phyloP scores from a whole-genome alignment of 2,888 invertebrate genomes.

The Coenonympha glycerion region DNA sequence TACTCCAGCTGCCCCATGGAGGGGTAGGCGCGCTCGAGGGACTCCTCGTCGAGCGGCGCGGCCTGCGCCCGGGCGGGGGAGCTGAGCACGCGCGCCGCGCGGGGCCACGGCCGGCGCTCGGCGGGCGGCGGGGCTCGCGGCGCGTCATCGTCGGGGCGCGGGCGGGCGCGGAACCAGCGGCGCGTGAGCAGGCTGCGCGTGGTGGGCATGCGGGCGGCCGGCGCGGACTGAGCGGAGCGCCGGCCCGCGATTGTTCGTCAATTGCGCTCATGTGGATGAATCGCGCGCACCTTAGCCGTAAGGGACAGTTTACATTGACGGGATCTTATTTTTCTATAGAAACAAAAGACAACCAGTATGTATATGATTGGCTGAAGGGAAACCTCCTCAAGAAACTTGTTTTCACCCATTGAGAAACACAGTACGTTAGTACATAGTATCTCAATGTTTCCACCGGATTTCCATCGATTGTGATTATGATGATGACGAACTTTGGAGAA shows the following conservation, averaged over 20 bases:
- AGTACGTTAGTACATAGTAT: too few relatives aligned
- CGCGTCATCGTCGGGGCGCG: constrained; percentile 45
- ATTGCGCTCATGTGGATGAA: constrained; percentile 50
- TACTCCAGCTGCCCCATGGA: constrained; percentile 82
- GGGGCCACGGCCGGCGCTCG: constrained; percentile 51
- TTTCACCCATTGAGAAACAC: too few relatives aligned
- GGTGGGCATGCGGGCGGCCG: constrained; percentile 63
- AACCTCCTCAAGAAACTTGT: too few relatives aligned
- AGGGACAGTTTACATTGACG: constrained; percentile 27
- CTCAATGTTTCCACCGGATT: too few relatives aligned
- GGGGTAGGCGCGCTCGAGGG: constrained; percentile 81
- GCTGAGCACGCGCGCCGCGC: constrained; percentile 46
- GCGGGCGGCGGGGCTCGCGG: constrained; percentile 41
- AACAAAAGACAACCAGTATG: too few relatives aligned
- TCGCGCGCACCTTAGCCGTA: constrained; percentile 48
- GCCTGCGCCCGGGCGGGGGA: constrained; percentile 39
- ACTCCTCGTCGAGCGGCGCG: constrained; percentile 53
- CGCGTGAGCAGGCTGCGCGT: constrained; percentile 57
- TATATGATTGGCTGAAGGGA: too few relatives aligned
- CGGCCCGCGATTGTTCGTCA: constrained; percentile 53
- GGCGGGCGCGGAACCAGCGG: constrained; percentile 59
- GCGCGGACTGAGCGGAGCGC: constrained; percentile 43
- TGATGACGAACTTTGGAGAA: too few relatives aligned
- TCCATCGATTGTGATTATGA: too few relatives aligned
- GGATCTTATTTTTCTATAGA: background rate